phyloP scores from a whole-genome alignment of 2,797 vertebrate species.

The Paramormyrops hopkinsi region DNA sequence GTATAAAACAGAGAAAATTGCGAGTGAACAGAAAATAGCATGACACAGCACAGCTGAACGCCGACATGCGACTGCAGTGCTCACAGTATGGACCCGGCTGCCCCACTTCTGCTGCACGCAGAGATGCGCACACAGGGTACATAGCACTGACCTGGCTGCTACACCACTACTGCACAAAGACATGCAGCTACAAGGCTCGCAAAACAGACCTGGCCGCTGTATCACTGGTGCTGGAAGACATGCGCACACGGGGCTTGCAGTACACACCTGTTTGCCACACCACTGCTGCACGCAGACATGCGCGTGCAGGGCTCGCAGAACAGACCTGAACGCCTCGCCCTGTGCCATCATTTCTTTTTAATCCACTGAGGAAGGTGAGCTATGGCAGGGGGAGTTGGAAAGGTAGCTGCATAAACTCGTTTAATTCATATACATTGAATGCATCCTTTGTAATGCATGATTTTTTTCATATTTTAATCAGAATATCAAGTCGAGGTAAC shows the following conservation, averaged over 20 bases:
- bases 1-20: neutral
- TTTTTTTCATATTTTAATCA: constrained; percentile 30
- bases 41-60: neutral
- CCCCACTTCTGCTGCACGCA: neutral
- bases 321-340: neutral
- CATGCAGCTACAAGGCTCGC: neutral
- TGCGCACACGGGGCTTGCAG: neutral
- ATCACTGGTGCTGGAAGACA: neutral
- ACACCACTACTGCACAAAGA: neutral
- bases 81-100: neutral
- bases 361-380: constrained; percentile 5
- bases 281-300: neutral
- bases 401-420: neutral
- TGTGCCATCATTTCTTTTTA: neutral
- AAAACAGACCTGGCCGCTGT: neutral
- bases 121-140: neutral
- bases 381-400: neutral
- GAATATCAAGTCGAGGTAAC: constrained; percentile 39
- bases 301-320: neutral
- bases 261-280: constrained; percentile 15
- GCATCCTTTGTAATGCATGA: neutral
- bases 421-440: constrained; percentile 11
- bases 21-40: neutral
- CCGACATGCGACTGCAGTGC: neutral
- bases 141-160: neutral